Conservation (phyloP, 1,140 invertebrate species). For the Acromyrmex heyeri region DNA sequence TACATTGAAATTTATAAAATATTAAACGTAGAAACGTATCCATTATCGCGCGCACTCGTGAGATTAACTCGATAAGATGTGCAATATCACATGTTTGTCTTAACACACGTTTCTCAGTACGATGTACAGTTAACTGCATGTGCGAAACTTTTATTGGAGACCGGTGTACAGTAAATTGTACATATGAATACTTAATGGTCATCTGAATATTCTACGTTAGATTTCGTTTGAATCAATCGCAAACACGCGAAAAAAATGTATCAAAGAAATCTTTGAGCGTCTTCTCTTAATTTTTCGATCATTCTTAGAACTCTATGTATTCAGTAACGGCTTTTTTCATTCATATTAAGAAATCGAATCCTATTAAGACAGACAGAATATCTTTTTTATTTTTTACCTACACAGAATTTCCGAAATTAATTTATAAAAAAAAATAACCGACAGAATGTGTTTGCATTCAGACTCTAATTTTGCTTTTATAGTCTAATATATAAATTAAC, state of each 20-base stretch:
- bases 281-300: not conserved
- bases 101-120: not conserved
- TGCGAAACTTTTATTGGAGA: conserved; percentile 12
- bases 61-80: conserved; percentile 30
- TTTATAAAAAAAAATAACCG: not conserved
- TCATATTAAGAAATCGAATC: not conserved
- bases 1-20: conserved; percentile 1
- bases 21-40: conserved; percentile 12
- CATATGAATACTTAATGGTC: not conserved
- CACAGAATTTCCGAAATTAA: not conserved
- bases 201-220: not conserved
- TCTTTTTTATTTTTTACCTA: not conserved
- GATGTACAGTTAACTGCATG: conserved; percentile 2
- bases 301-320: not conserved
- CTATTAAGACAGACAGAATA: not conserved
- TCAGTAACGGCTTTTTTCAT: not conserved
- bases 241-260: not conserved
- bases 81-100: not conserved
- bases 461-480: not conserved
- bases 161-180: not conserved
- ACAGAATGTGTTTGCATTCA: not conserved
- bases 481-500: not conserved
- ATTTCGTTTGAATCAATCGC: not conserved
- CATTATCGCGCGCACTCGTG: not conserved
- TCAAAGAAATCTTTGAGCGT: not conserved